A percentile compares a stretch with the other conserved stretches of the same genome.
These are phyloP conservation scores for Allygus modestus DNA, from an alignment of 2,888 invertebrate genomes.

Conservation along the genomic window DNA sequence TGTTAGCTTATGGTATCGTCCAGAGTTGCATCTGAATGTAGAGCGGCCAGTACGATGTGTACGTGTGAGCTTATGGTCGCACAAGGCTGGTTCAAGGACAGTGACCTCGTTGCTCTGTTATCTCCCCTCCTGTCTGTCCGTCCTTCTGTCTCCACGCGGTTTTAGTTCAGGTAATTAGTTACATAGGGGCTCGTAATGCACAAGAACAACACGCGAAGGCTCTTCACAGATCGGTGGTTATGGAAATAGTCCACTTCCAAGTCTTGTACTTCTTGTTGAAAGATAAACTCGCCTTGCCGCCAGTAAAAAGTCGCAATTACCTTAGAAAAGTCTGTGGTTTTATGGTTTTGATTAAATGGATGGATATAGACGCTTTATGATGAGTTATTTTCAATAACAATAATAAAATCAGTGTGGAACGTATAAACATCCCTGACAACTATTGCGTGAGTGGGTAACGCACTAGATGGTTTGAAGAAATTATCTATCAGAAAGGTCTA, in stretches of 20 bases:
- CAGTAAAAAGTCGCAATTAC: background rate
- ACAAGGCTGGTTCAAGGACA: constrained; percentile 8
- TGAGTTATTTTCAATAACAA: too few relatives aligned
- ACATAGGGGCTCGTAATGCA: constrained; percentile 14
- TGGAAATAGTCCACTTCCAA: constrained; percentile 41
- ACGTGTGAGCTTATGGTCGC: constrained; percentile 12
- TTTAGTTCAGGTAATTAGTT: constrained; percentile 45
- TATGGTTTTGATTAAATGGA: too few relatives aligned
- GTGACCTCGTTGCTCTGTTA: constrained; percentile 10
- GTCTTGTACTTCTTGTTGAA: background rate
- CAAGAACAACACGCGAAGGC: constrained; percentile 15
- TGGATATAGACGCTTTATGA: too few relatives aligned
- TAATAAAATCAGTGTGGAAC: too few relatives aligned
- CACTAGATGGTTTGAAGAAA: too few relatives aligned
- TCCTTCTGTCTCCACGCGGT: constrained; percentile 41
- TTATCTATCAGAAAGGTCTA: too few relatives aligned
- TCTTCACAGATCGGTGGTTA: constrained; percentile 22
- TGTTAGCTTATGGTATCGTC: background rate
- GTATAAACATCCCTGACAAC: too few relatives aligned
- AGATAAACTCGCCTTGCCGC: background rate
- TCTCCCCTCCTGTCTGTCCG: background rate
- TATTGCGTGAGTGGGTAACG: too few relatives aligned
- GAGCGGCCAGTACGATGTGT: constrained; percentile 7
- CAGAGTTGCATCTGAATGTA: background rate
- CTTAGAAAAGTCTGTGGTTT: background rate